Evolutionary conservation across 2,113 vertebrate species (phyloP).

Genomic region (Cryptomyrus ogoouensis): DNA sequence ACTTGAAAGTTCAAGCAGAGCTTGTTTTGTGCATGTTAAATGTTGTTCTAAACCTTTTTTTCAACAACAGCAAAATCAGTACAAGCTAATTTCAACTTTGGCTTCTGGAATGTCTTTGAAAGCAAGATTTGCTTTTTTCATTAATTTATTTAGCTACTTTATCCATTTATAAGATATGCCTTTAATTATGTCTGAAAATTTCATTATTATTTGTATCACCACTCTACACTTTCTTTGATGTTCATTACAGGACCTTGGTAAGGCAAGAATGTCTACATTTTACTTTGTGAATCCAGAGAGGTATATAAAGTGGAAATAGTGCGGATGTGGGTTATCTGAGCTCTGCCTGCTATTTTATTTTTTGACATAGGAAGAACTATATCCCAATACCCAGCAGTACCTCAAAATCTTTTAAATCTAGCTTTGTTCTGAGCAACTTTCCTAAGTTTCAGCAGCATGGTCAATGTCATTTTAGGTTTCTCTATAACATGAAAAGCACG

Average conservation of each 20-base stretch:
- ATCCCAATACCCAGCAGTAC: background rate
- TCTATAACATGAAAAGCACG: background rate
- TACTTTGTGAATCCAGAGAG: background rate
- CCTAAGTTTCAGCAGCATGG: background rate
- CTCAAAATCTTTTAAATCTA: background rate
- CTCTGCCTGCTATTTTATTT: background rate
- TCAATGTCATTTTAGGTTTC: background rate
- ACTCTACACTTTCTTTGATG: background rate
- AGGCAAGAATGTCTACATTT: background rate
- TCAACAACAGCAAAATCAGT: background rate
- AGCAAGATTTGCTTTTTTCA: background rate
- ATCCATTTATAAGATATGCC: background rate
- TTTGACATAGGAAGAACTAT: background rate
- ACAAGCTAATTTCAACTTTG: background rate
- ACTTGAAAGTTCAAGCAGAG: background rate
- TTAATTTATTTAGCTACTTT: background rate
- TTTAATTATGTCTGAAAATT: background rate
- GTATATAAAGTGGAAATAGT: background rate
- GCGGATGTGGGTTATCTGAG: background rate
- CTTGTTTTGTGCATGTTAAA: constrained; percentile 5
- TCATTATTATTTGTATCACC: background rate
- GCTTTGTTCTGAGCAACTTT: background rate
- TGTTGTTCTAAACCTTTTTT: background rate
- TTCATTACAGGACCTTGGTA: background rate
- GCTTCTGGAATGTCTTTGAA: background rate